Base-by-base conservation (phyloP, 1,140 invertebrate species). In the Fopius arisanus region DNA sequence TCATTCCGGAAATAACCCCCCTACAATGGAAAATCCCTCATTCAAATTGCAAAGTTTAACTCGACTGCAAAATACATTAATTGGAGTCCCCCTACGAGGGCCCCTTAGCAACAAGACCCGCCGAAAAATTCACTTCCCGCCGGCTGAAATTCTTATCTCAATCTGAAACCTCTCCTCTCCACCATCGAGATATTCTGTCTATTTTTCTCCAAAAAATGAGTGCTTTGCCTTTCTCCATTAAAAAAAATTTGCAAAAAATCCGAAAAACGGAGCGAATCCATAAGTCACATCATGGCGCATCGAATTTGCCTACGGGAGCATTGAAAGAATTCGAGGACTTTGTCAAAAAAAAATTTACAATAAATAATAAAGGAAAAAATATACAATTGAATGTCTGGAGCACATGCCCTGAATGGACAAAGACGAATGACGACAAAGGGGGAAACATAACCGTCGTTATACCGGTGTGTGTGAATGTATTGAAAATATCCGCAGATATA, bases 91-190 rank as follows among this genome's bases (percentile, higher is more conserved):
- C 54, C 54, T 21, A 75, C 66, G 76, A 76, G 77, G 80, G 59
- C 33, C 81, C 79, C 81, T 59, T 82, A 82, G 81, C 81, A 82
- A 82, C 81, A 82, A 78, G 43, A 23, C 40, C 21, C 67, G 48
- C 23, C 48, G n/a, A 29, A 54, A 54, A 59, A 59, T 26, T 2
- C 54, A 59, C 54, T 26, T 26, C 54, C 19, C 54, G 54, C 23
- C 43, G n/a, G 14, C 43, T 12, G 14, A 54, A 69, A 29, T 26
- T 69, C 26, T 10, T 12, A 43, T 43, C 19, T 23, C 1, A 7
- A 43, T 37, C 65, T 3, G 16, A 26, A 54, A 21, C 29, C 65
- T 7, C 28, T 37, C 7, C 2, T 12, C 9, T 6, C 31, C 40
- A 1, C 14, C 14, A 48, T n/a, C n/a, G n/a, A 68, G 9, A 26